Evolutionary conservation across 2,888 invertebrate species (phyloP).

Genomic region (Subacronicta megacephala): DNA sequence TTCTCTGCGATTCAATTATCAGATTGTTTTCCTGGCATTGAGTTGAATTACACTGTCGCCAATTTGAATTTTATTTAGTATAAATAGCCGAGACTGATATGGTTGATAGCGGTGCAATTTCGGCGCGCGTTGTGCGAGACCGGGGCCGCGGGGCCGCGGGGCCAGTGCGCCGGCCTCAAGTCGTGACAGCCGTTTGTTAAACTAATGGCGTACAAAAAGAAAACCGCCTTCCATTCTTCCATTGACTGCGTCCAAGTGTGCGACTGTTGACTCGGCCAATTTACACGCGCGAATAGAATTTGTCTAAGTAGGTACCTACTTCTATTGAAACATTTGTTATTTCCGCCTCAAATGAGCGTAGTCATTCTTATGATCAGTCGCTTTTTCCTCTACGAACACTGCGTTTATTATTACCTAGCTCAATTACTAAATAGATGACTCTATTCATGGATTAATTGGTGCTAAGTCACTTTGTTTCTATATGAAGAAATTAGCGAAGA

Average conservation of each 20-base stretch:
- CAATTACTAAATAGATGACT: slow-evolving; percentile 24
- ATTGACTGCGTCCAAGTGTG: slow-evolving; percentile 75
- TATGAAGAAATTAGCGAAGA: slow-evolving; percentile 84
- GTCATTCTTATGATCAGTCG: slow-evolving; percentile 54
- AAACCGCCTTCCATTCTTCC: slow-evolving; percentile 77
- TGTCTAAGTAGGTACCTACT: slow-evolving; percentile 69
- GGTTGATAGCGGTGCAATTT: slow-evolving; percentile 47
- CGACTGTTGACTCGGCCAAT: slow-evolving; percentile 79
- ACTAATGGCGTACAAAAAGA: slow-evolving; percentile 84
- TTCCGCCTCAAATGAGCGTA: slow-evolving; percentile 67
- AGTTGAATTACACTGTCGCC: slow-evolving; percentile 30
- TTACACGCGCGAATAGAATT: slow-evolving; percentile 81
- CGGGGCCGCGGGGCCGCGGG: slow-evolving; percentile 34
- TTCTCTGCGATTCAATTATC: slow-evolving; percentile 7
- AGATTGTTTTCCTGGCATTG: slow-evolving; percentile 6
- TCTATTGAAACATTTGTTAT: slow-evolving; percentile 76
- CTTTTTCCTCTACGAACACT: slow-evolving; percentile 14
- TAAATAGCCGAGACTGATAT: slow-evolving; percentile 49
- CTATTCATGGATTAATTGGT: slow-evolving; percentile 38
- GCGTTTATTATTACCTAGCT: slow-evolving; percentile 24
- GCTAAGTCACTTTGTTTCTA: slow-evolving; percentile 63
- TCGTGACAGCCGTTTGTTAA: slow-evolving; percentile 86
- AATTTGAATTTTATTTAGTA: slow-evolving; percentile 53
- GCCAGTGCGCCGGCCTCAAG: slow-evolving; percentile 69
- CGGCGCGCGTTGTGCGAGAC: slow-evolving; percentile 41